Evolutionary conservation across 2,113 vertebrate genomes (phyloP).

Genomic region (Bungarus multicinctus): DNA sequence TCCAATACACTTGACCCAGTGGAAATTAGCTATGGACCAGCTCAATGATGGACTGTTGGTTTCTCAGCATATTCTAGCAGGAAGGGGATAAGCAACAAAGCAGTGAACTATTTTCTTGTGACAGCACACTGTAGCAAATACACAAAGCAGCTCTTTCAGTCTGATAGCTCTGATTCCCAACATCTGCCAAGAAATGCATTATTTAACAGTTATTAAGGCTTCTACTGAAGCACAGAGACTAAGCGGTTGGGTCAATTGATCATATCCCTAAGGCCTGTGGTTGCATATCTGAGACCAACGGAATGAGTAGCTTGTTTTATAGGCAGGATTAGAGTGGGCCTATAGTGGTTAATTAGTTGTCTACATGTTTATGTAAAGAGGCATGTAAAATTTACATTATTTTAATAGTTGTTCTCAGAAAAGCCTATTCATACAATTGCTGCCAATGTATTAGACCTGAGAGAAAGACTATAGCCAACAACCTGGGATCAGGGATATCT

Average conservation of each 20-base stretch:
- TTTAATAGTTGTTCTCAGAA: background rate
- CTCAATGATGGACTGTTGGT: background rate
- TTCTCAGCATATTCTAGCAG: constrained; percentile 17
- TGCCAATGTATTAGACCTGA: background rate
- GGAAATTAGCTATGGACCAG: background rate
- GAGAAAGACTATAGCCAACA: background rate
- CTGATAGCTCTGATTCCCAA: background rate
- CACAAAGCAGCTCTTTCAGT: constrained; percentile 3
- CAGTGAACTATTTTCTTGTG: background rate
- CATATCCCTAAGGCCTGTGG: background rate
- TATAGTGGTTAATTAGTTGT: background rate
- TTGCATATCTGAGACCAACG: background rate
- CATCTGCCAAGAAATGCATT: constrained; percentile 5
- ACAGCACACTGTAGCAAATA: background rate
- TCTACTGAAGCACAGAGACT: background rate
- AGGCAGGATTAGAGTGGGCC: background rate
- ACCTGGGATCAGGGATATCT: background rate
- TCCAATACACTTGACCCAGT: background rate
- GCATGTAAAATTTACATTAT: background rate
- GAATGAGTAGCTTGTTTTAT: background rate
- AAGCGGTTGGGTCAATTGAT: constrained; percentile 24
- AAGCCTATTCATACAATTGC: background rate
- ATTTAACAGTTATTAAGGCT: constrained; percentile 12
- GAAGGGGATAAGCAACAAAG: background rate
- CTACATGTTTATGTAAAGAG: background rate